These are phyloP conservation scores for Equus przewalskii DNA, from an alignment of 2,113 vertebrate species.

Conservation along the genomic window DNA sequence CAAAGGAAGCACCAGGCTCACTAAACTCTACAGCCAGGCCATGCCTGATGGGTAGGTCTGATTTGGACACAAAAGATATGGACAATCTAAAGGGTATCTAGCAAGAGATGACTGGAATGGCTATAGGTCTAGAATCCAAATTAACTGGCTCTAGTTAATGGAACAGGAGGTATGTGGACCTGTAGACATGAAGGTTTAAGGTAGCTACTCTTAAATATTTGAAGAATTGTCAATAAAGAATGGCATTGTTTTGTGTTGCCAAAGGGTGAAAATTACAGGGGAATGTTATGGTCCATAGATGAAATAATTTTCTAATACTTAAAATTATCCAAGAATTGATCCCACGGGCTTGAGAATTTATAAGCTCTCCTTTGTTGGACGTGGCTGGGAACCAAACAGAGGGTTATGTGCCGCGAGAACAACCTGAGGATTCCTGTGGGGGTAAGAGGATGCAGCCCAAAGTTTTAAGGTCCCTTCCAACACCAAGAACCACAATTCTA, in stretches of 20 bases:
- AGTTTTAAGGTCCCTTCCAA: neutral
- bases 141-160: neutral
- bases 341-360: neutral
- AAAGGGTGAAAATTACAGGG: neutral
- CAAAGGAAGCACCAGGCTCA: neutral
- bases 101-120: neutral
- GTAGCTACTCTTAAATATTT: neutral
- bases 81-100: neutral
- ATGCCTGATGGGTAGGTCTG: neutral
- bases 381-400: neutral
- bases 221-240: neutral
- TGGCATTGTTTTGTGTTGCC: neutral
- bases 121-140: neutral
- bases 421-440: neutral
- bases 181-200: neutral
- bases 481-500: neutral
- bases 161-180: neutral
- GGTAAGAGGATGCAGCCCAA: neutral
- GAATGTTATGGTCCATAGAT: neutral
- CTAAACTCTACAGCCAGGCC: neutral
- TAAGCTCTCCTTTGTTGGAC: neutral
- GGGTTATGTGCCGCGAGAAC: neutral
- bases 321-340: neutral
- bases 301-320: neutral
- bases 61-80: neutral